phyloP scores from a whole-genome alignment of 2,888 invertebrate genomes.

The Sphinx pinastri region DNA sequence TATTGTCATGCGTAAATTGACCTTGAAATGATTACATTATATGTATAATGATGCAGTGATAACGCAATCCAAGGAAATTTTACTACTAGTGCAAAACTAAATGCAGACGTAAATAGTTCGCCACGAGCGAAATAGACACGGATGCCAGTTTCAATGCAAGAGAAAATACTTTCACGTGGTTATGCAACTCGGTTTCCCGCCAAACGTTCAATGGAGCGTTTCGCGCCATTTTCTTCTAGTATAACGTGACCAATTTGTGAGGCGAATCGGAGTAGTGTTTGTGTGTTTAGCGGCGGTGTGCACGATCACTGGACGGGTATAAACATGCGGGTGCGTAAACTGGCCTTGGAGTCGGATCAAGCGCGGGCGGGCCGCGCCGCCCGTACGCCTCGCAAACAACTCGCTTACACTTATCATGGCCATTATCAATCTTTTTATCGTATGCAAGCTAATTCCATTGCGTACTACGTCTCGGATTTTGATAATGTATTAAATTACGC shows the following conservation, averaged over 20 bases:
- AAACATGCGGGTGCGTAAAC: conserved; percentile 76
- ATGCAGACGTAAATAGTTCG: conserved; percentile 7
- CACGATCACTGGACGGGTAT: conserved; percentile 53
- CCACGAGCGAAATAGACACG: conserved; percentile 21
- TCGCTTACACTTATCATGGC: conserved; percentile 56
- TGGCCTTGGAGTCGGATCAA: conserved; percentile 70
- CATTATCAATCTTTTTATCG: conserved; percentile 68
- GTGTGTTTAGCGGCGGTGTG: conserved; percentile 44
- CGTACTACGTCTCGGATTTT: conserved; percentile 38
- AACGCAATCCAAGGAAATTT: background rate
- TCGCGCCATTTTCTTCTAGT: conserved; percentile 72
- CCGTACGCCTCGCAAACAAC: conserved; percentile 60
- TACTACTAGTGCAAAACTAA: conserved; percentile 13
- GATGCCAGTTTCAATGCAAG: conserved; percentile 34
- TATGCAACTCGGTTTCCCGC: conserved; percentile 74
- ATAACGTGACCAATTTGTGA: conserved; percentile 59
- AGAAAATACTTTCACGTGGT: conserved; percentile 70
- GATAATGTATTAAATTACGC: conserved; percentile 44
- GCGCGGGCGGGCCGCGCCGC: conserved; percentile 56
- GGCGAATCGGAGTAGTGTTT: conserved; percentile 45
- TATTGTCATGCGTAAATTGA: conserved; percentile 22
- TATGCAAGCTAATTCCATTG: conserved; percentile 49
- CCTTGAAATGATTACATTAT: conserved; percentile 12
- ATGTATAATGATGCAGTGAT: background rate
- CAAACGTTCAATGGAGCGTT: conserved; percentile 76